phyloP scores from a whole-genome alignment of 2,797 vertebrate species.

The Megaceryle alcyon region DNA sequence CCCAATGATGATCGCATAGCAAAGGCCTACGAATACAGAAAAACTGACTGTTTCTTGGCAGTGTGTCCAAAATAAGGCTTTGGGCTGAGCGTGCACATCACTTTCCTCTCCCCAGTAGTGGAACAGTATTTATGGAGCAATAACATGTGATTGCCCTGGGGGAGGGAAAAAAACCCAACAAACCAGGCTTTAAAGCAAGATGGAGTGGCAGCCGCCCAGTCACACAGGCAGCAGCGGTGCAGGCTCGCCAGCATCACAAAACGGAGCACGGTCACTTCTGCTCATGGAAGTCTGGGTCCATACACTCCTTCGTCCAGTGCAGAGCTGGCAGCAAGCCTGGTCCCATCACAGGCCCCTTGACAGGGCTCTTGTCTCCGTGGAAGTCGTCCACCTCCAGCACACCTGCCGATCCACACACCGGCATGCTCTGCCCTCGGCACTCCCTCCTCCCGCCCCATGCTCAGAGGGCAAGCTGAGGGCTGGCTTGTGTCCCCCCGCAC shows the following conservation, averaged over 20 bases:
- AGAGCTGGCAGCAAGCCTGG: not conserved
- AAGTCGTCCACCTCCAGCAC: no score
- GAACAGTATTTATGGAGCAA: not conserved
- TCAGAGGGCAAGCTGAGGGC: not conserved
- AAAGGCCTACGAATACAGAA: not conserved
- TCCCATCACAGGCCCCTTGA: not conserved
- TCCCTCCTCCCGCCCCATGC: fast-evolving
- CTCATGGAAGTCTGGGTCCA: not conserved
- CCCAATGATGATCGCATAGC: not conserved
- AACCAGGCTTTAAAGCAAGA: not conserved
- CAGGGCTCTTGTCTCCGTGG: not conserved
- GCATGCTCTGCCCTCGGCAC: not conserved
- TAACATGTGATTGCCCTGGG: not conserved
- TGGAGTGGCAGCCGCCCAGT: not conserved
- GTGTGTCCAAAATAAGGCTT: fast-evolving
- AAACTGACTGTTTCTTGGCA: not conserved
- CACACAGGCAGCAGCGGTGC: not conserved
- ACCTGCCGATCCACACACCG: no score
- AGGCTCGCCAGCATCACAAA: fast-evolving
- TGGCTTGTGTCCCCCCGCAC: not conserved
- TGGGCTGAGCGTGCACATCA: not conserved
- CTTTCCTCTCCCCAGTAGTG: not conserved
- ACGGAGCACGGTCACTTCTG: fast-evolving
- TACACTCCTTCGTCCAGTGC: not conserved
- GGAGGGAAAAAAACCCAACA: not conserved